Conservation (phyloP, 92 coral and sea anemone genomes). For the Parazoanthus swiftii region DNA sequence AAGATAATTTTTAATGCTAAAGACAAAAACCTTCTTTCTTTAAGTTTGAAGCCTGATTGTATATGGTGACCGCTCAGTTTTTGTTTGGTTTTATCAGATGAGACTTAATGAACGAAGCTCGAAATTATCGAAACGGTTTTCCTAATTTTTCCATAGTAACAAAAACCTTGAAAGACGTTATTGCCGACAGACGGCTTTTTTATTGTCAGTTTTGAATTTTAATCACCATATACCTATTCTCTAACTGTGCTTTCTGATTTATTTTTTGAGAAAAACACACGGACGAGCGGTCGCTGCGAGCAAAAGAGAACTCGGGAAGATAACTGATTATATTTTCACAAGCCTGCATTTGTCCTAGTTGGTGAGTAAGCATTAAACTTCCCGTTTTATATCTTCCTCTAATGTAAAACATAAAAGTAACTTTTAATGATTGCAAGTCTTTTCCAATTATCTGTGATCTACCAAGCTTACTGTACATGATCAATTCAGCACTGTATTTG, state of each 20-base stretch:
- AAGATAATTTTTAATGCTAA: too few relatives aligned
- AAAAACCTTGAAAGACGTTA: background rate
- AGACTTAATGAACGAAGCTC: background rate
- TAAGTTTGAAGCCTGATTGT: background rate
- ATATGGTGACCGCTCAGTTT: background rate
- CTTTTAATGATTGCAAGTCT: background rate
- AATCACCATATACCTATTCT: background rate
- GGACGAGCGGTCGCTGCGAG: background rate
- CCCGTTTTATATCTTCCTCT: background rate
- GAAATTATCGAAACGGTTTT: background rate
- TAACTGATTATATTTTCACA: background rate
- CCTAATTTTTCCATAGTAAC: background rate
- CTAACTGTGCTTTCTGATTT: background rate
- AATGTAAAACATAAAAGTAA: background rate
- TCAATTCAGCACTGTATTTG: background rate
- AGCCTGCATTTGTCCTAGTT: background rate
- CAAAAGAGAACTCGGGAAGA: background rate
- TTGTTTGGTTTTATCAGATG: background rate
- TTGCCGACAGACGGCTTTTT: background rate
- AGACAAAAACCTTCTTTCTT: background rate
- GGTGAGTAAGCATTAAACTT: background rate
- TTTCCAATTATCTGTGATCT: background rate
- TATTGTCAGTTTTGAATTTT: background rate
- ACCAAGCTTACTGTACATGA: background rate
- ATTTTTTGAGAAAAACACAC: background rate